Conservation (phyloP, 1,140 invertebrate genomes). For the Tetramorium parvispinum region DNA sequence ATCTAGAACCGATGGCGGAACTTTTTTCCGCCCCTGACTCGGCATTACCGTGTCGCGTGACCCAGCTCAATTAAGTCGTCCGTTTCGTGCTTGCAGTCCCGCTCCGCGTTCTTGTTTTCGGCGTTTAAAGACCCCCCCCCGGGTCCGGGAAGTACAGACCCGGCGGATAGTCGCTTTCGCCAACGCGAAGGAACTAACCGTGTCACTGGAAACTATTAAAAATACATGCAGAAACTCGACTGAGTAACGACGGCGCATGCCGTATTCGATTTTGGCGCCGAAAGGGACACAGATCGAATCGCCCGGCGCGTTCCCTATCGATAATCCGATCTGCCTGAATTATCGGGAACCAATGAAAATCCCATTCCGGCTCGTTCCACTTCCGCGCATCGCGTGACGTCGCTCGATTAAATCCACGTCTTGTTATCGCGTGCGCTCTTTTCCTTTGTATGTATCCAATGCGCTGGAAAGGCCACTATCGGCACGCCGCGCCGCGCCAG, state of each 20-base stretch:
- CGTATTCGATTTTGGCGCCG: constrained; percentile 5
- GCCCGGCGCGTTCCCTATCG: not conserved
- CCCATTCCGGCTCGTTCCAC: constrained; percentile 42
- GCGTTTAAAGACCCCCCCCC: constrained; percentile 7
- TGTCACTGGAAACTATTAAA: constrained; percentile 35
- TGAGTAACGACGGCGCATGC: not conserved
- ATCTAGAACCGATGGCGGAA: constrained; percentile 15
- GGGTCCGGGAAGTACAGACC: not conserved
- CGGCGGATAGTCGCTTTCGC: not conserved
- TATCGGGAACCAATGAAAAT: constrained; percentile 53
- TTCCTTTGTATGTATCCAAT: constrained; percentile 45
- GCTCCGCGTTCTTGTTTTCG: constrained; percentile 37
- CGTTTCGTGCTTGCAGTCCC: constrained; percentile 32
- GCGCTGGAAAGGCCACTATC: constrained; percentile 23
- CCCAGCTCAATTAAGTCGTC: constrained; percentile 50
- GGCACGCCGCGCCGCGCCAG: not conserved
- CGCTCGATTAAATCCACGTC: constrained; percentile 66
- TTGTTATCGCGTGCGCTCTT: constrained; percentile 62
- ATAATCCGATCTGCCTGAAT: constrained; percentile 17
- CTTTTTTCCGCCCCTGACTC: constrained; percentile 26
- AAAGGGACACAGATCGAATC: constrained; percentile 27
- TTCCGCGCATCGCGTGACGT: constrained; percentile 52
- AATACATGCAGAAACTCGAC: not conserved
- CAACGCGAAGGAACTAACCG: constrained; percentile 5
- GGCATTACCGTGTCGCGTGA: constrained; percentile 36